Evolutionary conservation across 2,113 vertebrate species (phyloP).

Genomic region (Coptodon rendalli): DNA sequence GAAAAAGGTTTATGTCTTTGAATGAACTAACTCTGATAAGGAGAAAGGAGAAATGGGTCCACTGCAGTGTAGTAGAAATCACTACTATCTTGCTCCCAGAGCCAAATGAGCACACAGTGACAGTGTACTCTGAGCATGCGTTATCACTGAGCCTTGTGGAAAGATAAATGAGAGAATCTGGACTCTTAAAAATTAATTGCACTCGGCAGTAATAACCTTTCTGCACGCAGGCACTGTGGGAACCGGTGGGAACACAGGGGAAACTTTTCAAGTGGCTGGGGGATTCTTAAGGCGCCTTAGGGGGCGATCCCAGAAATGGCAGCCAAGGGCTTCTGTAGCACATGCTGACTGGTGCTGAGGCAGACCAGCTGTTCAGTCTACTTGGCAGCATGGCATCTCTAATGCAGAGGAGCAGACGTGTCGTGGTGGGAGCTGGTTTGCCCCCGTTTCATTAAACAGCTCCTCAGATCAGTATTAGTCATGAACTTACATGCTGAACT

Average conservation of each 20-base stretch:
- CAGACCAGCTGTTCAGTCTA: slow-evolving; percentile 43
- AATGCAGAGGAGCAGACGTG: slow-evolving; percentile 22
- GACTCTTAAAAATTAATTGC: slow-evolving; percentile 55
- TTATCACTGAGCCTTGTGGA: slow-evolving; percentile 16
- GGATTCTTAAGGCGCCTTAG: slow-evolving; percentile 30
- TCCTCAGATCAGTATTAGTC: slow-evolving; percentile 6
- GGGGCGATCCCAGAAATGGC: slow-evolving; percentile 38
- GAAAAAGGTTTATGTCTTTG: slow-evolving; percentile 7
- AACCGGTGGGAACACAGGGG: not conserved
- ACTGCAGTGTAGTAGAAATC: not conserved
- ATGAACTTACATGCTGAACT: not conserved
- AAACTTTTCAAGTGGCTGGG: slow-evolving; percentile 24
- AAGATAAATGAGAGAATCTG: slow-evolving; percentile 45
- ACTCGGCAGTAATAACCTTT: slow-evolving; percentile 42
- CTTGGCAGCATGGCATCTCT: slow-evolving; percentile 17
- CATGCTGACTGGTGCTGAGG: slow-evolving; percentile 41
- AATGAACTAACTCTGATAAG: slow-evolving; percentile 5
- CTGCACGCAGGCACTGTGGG: not conserved
- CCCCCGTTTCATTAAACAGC: slow-evolving; percentile 2
- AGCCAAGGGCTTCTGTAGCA: slow-evolving; percentile 29
- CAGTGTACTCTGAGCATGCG: not conserved
- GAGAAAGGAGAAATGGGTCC: not conserved
- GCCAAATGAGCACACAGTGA: not conserved
- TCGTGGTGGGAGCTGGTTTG: not conserved
- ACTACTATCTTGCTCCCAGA: slow-evolving; percentile 7